phyloP scores from a whole-genome alignment of 2,888 invertebrate species.

The Noctua pronuba region DNA sequence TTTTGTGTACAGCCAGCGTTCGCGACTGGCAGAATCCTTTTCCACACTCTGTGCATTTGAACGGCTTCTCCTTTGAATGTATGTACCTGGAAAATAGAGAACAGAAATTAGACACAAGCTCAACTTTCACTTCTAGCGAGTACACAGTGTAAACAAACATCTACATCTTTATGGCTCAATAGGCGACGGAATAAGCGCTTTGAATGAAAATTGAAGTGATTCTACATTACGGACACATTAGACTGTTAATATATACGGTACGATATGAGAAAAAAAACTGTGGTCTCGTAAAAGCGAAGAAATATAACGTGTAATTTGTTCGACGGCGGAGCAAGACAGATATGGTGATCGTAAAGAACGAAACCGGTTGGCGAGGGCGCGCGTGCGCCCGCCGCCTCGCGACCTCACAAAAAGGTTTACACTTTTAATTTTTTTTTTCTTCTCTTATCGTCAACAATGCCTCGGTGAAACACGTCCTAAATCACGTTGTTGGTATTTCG shows the following conservation, averaged over 20 bases:
- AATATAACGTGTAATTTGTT: slow-evolving; percentile 90
- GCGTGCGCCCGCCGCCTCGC: slow-evolving; percentile 88
- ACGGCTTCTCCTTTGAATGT: slow-evolving; percentile 99
- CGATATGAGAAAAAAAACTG: slow-evolving; percentile 82
- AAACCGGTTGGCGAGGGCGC: slow-evolving; percentile 87
- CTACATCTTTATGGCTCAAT: slow-evolving; percentile 78
- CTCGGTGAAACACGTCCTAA: slow-evolving; percentile 83
- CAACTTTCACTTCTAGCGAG: slow-evolving; percentile 77
- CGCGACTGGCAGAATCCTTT: slow-evolving; percentile 99
- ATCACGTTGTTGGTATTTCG: slow-evolving; percentile 85
- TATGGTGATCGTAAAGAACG: slow-evolving; percentile 89
- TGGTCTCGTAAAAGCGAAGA: slow-evolving; percentile 89
- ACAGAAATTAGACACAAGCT: slow-evolving; percentile 75
- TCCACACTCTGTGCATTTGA: slow-evolving; percentile 98
- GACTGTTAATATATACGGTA: slow-evolving; percentile 81
- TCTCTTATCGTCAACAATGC: slow-evolving; percentile 87
- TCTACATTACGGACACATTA: slow-evolving; percentile 82
- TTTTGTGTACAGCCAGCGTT: slow-evolving; percentile 98
- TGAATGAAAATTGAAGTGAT: slow-evolving; percentile 81
- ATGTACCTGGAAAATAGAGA: slow-evolving; percentile 94
- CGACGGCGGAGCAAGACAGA: slow-evolving; percentile 88
- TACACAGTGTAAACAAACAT: slow-evolving; percentile 77
- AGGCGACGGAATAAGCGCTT: slow-evolving; percentile 75
- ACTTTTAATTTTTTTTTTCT: slow-evolving; percentile 84
- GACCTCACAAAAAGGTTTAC: slow-evolving; percentile 90